Evolutionary conservation across 2,797 vertebrate species (phyloP).

Genomic region (Bovichtus diacanthus): DNA sequence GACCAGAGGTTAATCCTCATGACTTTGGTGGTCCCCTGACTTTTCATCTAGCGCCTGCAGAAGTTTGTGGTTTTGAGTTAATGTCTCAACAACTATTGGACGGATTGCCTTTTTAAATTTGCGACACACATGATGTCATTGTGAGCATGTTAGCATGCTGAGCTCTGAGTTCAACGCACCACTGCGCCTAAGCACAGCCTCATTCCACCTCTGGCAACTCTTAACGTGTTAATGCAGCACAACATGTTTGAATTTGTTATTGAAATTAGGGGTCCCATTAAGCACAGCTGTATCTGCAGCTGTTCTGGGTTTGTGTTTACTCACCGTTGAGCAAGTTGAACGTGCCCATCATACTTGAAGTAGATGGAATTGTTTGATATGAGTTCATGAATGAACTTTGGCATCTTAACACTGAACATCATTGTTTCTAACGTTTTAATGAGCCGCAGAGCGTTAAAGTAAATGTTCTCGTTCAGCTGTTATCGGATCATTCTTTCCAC

Average conservation of each 20-base stretch:
- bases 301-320: neutral
- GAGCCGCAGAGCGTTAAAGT: neutral
- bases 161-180: neutral
- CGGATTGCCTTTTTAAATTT: too few species aligned
- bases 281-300: neutral
- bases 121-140: neutral
- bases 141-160: neutral
- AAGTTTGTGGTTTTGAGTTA: neutral
- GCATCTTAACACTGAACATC: neutral
- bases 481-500: neutral
- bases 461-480: neutral
- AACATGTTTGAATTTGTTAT: neutral
- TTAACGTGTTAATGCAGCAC: neutral
- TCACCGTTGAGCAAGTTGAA: neutral
- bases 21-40: neutral
- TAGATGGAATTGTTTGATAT: conserved; percentile 5
- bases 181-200: neutral
- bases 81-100: neutral
- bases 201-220: neutral
- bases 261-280: neutral
- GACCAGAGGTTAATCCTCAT: neutral
- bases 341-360: neutral
- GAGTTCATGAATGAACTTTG: conserved; percentile 3
- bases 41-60: neutral
- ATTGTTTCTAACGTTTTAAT: neutral